Evolutionary conservation across 2,888 invertebrate genomes (phyloP), one percentile per base, ranked within the genome.

Genomic region (Mellilla xanthometata): DNA sequence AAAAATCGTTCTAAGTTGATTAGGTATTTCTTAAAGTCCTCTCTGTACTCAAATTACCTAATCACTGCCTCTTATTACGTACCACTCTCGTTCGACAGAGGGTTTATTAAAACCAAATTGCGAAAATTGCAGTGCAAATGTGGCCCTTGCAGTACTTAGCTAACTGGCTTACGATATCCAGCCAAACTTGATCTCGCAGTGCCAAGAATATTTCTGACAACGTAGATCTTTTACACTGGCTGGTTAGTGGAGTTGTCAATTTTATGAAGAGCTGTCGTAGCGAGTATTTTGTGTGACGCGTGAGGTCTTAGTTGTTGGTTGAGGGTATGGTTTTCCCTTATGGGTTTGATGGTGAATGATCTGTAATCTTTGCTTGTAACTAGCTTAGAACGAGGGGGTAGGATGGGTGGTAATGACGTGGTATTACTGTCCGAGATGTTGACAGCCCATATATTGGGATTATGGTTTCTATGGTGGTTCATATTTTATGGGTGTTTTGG

Each of bases 21-120:
- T 6, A 1, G 1, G 6, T 1, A 19, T 19, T 5, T 5, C 6
- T 19, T 3, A 19, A n/a, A 34, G 34, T 39, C 51, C 62, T 67
- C 65, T 49, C 65, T 58, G 23, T 62, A 31, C 46, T 44, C 39
- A 23, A 38, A 24, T 33, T 50, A 44, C 48, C 44, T 48, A 55
- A 60, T 68, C 67, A 72, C 69, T 73, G 62, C 58, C 61, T 58
- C 57, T 62, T 74, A 83, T 81, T 80, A 78, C 70, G 63, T 57
- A 79, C 76, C 81, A 81, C 81, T 78, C 68, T 56, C 65, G 59
- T 32, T 22, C 35, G 9, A 46, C 68, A 50, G 68, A 73, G 71
- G 75, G 85, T 78, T 88, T 87, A 87, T 87, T 88, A 86, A 84
- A 85, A 84, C 82, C 81, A 82, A 85, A 88, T 87, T 88, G 82